phyloP scores from a whole-genome alignment of 2,113 vertebrate species.

The Cyphomyrus discorhynchus region DNA sequence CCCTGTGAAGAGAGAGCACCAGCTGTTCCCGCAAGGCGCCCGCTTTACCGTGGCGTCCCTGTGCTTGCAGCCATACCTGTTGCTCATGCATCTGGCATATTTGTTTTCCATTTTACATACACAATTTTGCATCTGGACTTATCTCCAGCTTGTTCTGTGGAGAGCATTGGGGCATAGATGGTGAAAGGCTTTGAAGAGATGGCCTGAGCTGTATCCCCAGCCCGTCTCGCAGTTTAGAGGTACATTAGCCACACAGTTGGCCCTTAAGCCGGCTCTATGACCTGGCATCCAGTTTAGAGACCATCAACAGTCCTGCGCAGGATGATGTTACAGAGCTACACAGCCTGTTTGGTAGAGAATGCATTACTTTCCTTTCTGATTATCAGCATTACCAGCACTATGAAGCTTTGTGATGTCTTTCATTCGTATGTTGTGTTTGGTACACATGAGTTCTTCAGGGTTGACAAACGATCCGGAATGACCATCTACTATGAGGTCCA shows the following conservation, averaged over 20 bases:
- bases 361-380: too few species aligned
- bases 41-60: background rate
- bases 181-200: background rate
- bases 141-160: background rate
- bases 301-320: background rate
- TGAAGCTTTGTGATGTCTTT: background rate
- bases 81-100: background rate
- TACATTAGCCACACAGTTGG: background rate
- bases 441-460: background rate
- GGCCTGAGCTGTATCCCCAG: background rate
- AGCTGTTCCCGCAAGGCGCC: background rate
- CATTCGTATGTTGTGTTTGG: background rate
- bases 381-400: too few species aligned
- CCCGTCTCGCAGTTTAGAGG: background rate
- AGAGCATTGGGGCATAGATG: background rate
- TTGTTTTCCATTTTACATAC: constrained; percentile 3
- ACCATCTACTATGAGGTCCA: background rate
- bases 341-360: too few species aligned
- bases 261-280: background rate
- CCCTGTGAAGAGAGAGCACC: background rate
- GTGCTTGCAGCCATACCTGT: background rate
- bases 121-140: background rate
- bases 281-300: background rate
- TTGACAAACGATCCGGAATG: background rate
- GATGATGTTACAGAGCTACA: too few species aligned